Base-by-base conservation (phyloP, 2,888 invertebrate genomes). In the Listrodromus nycthemerus region DNA sequence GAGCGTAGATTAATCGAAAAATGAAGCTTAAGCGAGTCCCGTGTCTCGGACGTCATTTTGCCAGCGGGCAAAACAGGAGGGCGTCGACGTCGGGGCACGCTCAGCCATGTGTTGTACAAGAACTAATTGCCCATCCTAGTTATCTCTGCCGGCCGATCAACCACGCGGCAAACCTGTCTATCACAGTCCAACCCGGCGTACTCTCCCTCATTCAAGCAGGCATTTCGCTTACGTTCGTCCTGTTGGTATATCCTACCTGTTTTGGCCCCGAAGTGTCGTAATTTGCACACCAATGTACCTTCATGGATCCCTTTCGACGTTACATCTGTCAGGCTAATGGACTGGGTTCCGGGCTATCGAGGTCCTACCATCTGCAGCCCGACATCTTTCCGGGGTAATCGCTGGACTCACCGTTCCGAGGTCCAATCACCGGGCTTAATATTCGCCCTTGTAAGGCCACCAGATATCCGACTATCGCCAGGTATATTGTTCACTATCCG, bases 241-340 rank as follows among this genome's bases (percentile, higher is more conserved):
- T 67, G 75, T 65, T 27, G 16, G 61, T 61, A n/a, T 71, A 45
- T 63, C 67, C 66, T 58, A 82, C 87, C 90, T 90, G 61, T 89
- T 89, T 90, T 89, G 82, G 41, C 79, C 78, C 16, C 61, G 67
- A 88, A 87, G 86, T 89, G 90, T 89, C 89, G 91, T 90, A 91
- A 91, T 91, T 91, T 91, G 91, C 90, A 91, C 88, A 89, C 90
- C 90, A 88, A 90, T 91, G 90, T 89, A 81, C 79, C 73, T 71
- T 81, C 78, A 74, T 69, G 55, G 48, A 78, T 63, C 67, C 48
- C 87, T 88, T 89, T 89, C 89, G 87, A 88, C 87, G 89, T 90
- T 91, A 91, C 90, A 91, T 91, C 91, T 91, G 91, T 91, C 91
- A 90, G 86, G 87, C 89, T 91, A 91, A 91, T 91, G 89, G 91